Base-by-base conservation (phyloP, 1,140 invertebrate genomes). In the Carcinoscorpius rotundicauda region DNA sequence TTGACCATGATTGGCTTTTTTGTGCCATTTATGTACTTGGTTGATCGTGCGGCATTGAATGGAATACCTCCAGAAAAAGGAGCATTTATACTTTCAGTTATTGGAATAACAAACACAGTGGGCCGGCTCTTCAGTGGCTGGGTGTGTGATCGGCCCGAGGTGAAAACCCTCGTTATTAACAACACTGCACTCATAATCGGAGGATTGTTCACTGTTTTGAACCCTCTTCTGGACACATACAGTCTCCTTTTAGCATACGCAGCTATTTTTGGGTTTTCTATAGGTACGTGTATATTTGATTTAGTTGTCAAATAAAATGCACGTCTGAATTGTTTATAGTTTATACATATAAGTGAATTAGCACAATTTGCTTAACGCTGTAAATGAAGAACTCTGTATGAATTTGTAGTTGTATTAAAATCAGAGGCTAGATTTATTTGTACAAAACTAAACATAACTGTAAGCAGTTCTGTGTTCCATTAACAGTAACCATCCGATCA, bases 1-100 rank as follows among this genome's bases (percentile, higher is more conserved):
- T 82, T 98, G 29, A 96, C 92, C 0, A 89, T 98, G 86, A 84
- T 94, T 80, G 95, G 95, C 64, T 96, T 98, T 78, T 98, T 95
- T 75, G 89, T 96, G 6, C 96, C 96, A 3, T 97, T 94, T 74
- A 84, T 89, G 76, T 98, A 90, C 71, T 77, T 95, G 4, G 81
- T 80, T 70, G 82, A 73, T 52, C 64, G 68, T 49, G 69, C 71
- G 4, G 63, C 53, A 48, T 65, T 61, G 49, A 62, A 67, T 11
- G 72, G 71, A 6, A 57, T 66, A 29, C 29, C 70, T 49, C 55
- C 77, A 48, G 73, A 77, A 0, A 73, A 78, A 3, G 83, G 85
- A 0, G 82, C 86, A 5, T 84, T 85, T 68, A 76, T 97, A 29
- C 82, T 97, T 6, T 87, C 92, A 0, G 80, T 87, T 4, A 92